These are phyloP conservation scores for Meiosimyza decipiens DNA, from an alignment of 2,888 invertebrate species.

Conservation along the genomic window DNA sequence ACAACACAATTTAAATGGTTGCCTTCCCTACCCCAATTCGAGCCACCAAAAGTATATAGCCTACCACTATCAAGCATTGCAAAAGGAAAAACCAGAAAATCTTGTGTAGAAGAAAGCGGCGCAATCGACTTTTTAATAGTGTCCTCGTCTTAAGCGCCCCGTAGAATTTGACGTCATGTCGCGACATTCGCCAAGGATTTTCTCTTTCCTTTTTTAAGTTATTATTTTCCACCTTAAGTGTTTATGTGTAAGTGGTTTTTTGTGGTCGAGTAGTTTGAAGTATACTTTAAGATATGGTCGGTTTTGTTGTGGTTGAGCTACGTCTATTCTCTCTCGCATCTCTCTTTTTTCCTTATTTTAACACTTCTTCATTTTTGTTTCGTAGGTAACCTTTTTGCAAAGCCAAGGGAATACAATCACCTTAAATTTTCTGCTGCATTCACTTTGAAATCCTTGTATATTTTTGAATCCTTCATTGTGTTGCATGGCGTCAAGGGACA, in stretches of 20 bases:
- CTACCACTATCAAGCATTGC: background rate
- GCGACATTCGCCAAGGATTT: conserved; percentile 63
- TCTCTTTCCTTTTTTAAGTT: conserved; percentile 29
- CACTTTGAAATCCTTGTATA: no score
- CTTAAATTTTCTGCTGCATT: conserved; percentile 26
- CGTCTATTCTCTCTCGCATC: background rate
- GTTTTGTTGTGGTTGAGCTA: conserved; percentile 31
- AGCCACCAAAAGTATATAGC: background rate
- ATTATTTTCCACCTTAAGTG: background rate
- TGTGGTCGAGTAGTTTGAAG: conserved; percentile 38
- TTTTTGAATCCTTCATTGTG: no score
- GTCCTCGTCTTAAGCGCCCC: conserved; percentile 21
- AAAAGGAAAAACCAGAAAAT: conserved; percentile 22
- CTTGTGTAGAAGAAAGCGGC: background rate
- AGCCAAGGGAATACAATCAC: conserved; percentile 62
- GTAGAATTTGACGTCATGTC: conserved; percentile 41
- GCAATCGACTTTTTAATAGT: conserved; percentile 16
- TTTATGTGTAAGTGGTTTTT: conserved; percentile 9
- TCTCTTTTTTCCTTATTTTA: conserved; percentile 31
- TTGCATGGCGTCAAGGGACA: no score
- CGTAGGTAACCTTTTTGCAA: conserved; percentile 55
- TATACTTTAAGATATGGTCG: background rate
- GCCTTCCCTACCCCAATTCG: background rate
- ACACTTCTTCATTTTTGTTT: conserved; percentile 44
- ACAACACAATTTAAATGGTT: background rate